phyloP scores from a whole-genome alignment of 2,113 vertebrate genomes.

The Uria aalge region DNA sequence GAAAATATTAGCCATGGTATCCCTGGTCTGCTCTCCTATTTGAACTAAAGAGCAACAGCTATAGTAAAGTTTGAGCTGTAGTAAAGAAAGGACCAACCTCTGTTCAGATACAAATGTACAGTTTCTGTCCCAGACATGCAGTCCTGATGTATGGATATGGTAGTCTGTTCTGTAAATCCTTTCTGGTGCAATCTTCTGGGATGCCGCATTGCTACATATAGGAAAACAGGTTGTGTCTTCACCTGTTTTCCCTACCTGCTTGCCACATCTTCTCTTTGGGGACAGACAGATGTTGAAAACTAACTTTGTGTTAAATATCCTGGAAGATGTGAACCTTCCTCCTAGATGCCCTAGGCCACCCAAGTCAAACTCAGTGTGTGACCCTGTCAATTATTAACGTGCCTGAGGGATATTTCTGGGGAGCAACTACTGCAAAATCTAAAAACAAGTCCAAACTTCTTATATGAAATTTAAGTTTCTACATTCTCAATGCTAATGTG shows the following conservation, averaged over 20 bases:
- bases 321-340: background rate
- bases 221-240: background rate
- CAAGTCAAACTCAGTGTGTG: background rate
- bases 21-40: background rate
- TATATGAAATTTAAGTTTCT: background rate
- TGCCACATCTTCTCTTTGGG: background rate
- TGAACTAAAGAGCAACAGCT: background rate
- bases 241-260: background rate
- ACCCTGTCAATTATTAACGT: background rate
- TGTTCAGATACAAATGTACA: accelerated
- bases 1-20: background rate
- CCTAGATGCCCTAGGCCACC: background rate
- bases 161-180: background rate
- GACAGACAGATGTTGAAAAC: background rate
- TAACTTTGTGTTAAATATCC: background rate
- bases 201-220: accelerated
- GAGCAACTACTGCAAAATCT: background rate
- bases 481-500: background rate
- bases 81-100: background rate
- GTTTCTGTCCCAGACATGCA: background rate
- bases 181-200: background rate
- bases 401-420: background rate
- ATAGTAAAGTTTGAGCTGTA: background rate
- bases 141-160: background rate
- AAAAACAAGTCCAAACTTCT: background rate